Evolutionary conservation across 1,140 invertebrate species (phyloP).

Genomic region (Drosophila paulistorum): DNA sequence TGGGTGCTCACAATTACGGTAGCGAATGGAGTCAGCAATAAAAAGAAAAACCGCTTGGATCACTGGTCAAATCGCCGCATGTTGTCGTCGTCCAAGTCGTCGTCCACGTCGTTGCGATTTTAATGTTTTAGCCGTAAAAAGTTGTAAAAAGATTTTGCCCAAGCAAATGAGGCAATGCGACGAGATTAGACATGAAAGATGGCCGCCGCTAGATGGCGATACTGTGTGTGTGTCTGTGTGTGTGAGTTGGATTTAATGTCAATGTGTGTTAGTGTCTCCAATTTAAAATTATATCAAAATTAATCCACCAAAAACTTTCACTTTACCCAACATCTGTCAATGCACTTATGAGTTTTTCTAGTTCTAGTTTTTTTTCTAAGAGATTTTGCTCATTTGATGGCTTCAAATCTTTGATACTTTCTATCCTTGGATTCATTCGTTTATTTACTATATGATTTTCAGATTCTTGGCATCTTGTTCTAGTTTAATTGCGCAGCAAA

Average conservation of each 20-base stretch:
- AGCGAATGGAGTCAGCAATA: conserved; percentile 49
- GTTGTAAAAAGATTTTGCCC: conserved; percentile 69
- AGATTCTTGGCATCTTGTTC: conserved; percentile 5
- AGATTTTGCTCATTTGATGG: too few relatives aligned
- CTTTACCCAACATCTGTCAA: not conserved
- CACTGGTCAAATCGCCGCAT: conserved; percentile 59
- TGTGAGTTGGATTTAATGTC: not conserved
- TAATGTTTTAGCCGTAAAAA: conserved; percentile 62
- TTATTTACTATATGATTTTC: not conserved
- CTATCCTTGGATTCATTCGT: too few relatives aligned
- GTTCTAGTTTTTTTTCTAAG: not conserved
- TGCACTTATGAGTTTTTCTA: not conserved
- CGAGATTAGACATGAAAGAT: conserved; percentile 17
- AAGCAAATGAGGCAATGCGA: conserved; percentile 58
- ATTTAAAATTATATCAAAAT: too few relatives aligned
- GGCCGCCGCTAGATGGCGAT: conserved; percentile 21
- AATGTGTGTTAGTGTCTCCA: too few relatives aligned
- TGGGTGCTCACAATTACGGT: conserved; percentile 66
- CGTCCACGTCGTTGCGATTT: conserved; percentile 40
- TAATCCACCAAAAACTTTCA: not conserved
- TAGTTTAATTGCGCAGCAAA: conserved; percentile 50
- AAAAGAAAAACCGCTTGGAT: conserved; percentile 43
- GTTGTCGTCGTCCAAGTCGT: conserved; percentile 38
- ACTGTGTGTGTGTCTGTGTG: not conserved
- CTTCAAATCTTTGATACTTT: not conserved